These are phyloP conservation scores for Drosophila ananassae DNA, from an alignment of 1,140 invertebrate genomes.

Conservation along the genomic window DNA sequence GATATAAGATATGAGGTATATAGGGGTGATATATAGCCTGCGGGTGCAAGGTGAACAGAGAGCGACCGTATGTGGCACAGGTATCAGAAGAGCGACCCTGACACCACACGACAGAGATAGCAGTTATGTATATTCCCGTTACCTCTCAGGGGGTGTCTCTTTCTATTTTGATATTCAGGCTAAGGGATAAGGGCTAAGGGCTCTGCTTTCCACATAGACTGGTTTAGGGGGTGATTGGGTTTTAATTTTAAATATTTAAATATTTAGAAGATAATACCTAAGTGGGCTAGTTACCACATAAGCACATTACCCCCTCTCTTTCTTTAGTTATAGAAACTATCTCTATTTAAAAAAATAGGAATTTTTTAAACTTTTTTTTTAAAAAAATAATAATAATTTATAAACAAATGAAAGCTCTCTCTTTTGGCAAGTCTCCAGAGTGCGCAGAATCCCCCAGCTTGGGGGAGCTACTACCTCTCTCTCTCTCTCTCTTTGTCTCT, in stretches of 20 bases:
- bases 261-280: no score
- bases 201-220: background rate
- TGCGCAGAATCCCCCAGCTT: constrained; percentile 42
- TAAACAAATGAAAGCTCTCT: no score
- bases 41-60: constrained; percentile 13
- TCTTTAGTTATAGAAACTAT: no score
- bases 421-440: background rate
- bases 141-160: background rate
- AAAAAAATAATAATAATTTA: no score
- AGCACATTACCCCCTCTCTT: no score
- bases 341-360: no score
- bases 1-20: background rate
- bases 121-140: no score
- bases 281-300: no score
- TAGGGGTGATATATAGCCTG: constrained; percentile 2
- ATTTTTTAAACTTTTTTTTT: no score
- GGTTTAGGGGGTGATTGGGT: background rate
- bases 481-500: background rate
- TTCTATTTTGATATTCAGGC: background rate
- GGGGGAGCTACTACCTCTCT: constrained; percentile 5
- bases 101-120: constrained; percentile 5
- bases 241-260: no score
- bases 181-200: background rate
- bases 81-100: constrained; percentile 10
- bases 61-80: constrained; percentile 20